These are phyloP conservation scores for Sciurus vulgaris DNA, from an alignment of 2,797 vertebrate genomes.

Conservation along the genomic window DNA sequence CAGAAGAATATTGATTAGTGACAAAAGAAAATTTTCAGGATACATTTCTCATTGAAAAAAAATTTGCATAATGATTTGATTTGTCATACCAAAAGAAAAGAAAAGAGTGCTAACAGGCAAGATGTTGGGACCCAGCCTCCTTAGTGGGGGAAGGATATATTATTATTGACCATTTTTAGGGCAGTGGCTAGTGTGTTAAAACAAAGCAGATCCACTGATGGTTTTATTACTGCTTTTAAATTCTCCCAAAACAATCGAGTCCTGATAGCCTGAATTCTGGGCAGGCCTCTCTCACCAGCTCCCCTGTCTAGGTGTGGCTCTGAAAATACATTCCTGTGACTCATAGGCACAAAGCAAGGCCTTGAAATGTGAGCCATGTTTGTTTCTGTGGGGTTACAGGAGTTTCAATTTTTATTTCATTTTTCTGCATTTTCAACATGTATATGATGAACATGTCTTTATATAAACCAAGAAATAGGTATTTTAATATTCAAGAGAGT, in stretches of 20 bases:
- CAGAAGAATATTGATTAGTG: background rate
- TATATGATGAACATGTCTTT: background rate
- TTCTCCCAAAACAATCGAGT: background rate
- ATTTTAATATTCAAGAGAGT: background rate
- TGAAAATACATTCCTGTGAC: background rate
- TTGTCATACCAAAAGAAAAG: background rate
- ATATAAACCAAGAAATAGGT: background rate
- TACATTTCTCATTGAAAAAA: background rate
- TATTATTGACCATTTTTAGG: background rate
- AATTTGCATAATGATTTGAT: background rate
- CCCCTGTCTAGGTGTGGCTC: background rate
- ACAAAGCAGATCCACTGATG: background rate
- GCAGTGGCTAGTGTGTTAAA: background rate
- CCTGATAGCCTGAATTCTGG: background rate
- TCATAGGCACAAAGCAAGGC: background rate
- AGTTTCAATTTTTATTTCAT: background rate
- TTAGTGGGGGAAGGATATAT: background rate
- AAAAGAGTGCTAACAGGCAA: background rate
- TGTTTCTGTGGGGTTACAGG: background rate
- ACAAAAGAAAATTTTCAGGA: constrained; percentile 19
- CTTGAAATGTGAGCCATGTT: background rate
- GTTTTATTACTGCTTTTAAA: background rate
- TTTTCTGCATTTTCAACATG: background rate
- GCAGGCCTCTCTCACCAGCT: background rate
- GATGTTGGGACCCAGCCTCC: background rate